A percentile compares a stretch with the other conserved stretches of the same genome.
phyloP scores from a whole-genome alignment of 2,888 invertebrate genomes.

The Alloplasta piceator region DNA sequence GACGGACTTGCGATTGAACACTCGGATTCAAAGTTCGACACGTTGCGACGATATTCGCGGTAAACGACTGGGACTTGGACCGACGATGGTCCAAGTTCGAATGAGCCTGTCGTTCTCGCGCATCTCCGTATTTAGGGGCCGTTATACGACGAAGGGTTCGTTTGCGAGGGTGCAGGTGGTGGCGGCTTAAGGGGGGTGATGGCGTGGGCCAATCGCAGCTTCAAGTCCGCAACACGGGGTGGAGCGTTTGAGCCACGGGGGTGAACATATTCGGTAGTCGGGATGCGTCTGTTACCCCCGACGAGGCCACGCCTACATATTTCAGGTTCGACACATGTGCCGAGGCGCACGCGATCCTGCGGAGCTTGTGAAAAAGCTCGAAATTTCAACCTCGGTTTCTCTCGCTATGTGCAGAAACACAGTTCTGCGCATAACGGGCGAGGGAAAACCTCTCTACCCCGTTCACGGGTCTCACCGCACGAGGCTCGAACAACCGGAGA shows the following conservation, averaged over 20 bases:
- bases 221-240: conserved; percentile 73
- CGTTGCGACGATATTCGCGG: conserved; percentile 37
- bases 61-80: conserved; percentile 63
- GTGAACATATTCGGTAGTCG: conserved; percentile 82
- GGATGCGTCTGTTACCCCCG: conserved; percentile 81
- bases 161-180: conserved; percentile 78
- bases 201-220: conserved; percentile 79
- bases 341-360: conserved; percentile 65
- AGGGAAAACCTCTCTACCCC: conserved; percentile 45
- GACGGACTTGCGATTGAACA: conserved; percentile 25
- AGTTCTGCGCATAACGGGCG: conserved; percentile 60
- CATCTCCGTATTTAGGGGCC: conserved; percentile 80
- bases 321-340: conserved; percentile 83
- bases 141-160: conserved; percentile 73
- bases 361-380: conserved; percentile 53
- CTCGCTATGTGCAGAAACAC: conserved; percentile 63
- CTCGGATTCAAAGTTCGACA: conserved; percentile 2
- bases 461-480: conserved; percentile 42
- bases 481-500: conserved; percentile 62
- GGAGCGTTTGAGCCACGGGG: conserved; percentile 72
- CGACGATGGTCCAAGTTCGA: conserved; percentile 80
- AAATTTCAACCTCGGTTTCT: conserved; percentile 53
- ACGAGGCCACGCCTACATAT: conserved; percentile 83
- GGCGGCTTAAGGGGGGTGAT: conserved; percentile 77
- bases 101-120: conserved; percentile 78